Evolutionary conservation across 2,888 invertebrate species (phyloP), one percentile per base, ranked within the genome.

Genomic region (Diarsia brunnea): DNA sequence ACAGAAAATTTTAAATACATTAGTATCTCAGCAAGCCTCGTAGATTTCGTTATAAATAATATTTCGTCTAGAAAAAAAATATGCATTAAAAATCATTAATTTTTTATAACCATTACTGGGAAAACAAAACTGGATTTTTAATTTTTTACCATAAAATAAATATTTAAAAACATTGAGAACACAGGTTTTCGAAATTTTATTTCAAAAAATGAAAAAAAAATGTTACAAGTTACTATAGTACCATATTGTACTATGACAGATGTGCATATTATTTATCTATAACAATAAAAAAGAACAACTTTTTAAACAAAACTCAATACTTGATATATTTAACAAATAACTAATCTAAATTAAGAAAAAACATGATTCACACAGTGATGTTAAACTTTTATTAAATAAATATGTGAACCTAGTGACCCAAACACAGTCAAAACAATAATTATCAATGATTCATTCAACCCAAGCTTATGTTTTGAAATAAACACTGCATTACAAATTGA

Each of bases 381-480:
- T 38, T 7, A 38, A 27, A 14, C 31, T 51, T 51, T 43, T 24
- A 51, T 14, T 51, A 7, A 53, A 73, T 38, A 45, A 27, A 66
- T 61, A 14, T 49, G n/a, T 63, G 19, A 79, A 55, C 47, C 27
- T 21, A 43, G 61, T 72, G 73, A 69, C 65, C 60, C 27, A 24
- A 49, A 38, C 19, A 73, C 7, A 53, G 73, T 61, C 43, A 49
- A 74, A 69, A 74, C 69, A 80, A 69, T 7, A 1, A n/a, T 24
- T 69, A 79, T 65, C 69, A 66, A 49, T 66, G 19, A 69, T 69
- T 69, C 69, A 80, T 61, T 79, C 60, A 69, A 75, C 65, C 12
- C n/a, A 43, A 55, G 43, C 31, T 74, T 69, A 80, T 66, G 53
- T 49, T 43, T 55, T 49, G 31, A 19, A 72, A 78, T 38, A 78